A percentile compares a stretch with the other conserved stretches of the same genome.
Conservation (phyloP, 2,113 vertebrate species). For the Festucalex cinctus region DNA sequence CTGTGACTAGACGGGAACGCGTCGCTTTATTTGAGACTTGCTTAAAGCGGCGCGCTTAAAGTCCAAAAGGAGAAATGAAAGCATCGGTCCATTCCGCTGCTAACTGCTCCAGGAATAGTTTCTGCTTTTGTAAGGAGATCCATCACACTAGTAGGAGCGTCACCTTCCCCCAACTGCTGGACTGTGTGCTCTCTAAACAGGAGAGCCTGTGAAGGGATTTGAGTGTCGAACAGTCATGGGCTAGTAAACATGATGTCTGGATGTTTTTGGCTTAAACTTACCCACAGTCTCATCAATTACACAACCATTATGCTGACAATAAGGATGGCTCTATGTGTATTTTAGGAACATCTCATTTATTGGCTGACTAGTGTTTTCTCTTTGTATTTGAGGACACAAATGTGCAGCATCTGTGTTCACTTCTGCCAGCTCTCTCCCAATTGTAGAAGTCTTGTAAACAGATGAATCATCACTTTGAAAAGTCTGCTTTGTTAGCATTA, state of each 20-base stretch:
- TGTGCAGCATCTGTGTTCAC: slow-evolving; percentile 6
- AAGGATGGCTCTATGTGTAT: not conserved
- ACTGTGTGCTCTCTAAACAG: slow-evolving; percentile 38
- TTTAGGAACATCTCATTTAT: slow-evolving; percentile 13
- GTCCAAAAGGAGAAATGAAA: slow-evolving; percentile 40
- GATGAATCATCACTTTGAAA: not conserved
- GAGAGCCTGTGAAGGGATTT: slow-evolving; percentile 45
- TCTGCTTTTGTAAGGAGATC: slow-evolving; percentile 67
- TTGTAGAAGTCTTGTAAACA: not conserved
- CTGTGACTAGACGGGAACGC: not conserved
- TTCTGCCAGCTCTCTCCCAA: not conserved
- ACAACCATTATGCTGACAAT: not conserved
- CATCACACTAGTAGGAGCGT: slow-evolving; percentile 27
- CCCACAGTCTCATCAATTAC: not conserved
- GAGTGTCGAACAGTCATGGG: slow-evolving; percentile 26
- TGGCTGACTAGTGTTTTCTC: slow-evolving; percentile 2
- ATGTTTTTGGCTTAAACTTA: slow-evolving; percentile 4
- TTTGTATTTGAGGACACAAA: slow-evolving; percentile 11
- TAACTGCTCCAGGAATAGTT: slow-evolving; percentile 67
- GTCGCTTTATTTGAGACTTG: slow-evolving; percentile 41
- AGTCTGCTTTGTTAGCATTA: not conserved
- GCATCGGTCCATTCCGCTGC: slow-evolving; percentile 35
- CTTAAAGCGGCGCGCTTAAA: slow-evolving; percentile 2
- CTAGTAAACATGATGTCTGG: slow-evolving; percentile 28
- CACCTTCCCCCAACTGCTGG: slow-evolving; percentile 33